These are phyloP conservation scores for Neodontobutis hainanensis DNA, from an alignment of 2,113 vertebrate species.

Conservation along the genomic window DNA sequence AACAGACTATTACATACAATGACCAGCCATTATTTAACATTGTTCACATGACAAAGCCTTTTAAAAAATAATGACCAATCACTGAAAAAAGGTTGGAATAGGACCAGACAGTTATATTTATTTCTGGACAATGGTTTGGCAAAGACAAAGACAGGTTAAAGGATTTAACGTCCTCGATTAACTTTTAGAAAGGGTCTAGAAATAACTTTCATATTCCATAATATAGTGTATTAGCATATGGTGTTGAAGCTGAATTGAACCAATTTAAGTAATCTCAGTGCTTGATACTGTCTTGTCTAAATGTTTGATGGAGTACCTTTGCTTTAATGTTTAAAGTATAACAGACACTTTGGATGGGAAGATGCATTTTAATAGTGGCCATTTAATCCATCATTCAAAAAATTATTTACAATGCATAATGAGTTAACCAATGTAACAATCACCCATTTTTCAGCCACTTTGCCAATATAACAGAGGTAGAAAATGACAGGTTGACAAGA, in stretches of 20 bases:
- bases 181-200: background rate
- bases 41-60: slow-evolving; percentile 32
- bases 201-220: slow-evolving; percentile 9
- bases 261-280: slow-evolving; percentile 27
- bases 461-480: slow-evolving; percentile 1
- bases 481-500: background rate
- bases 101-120: slow-evolving; percentile 3
- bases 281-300: slow-evolving; percentile 28
- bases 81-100: slow-evolving; percentile 27
- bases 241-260: slow-evolving; percentile 26
- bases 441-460: slow-evolving; percentile 20
- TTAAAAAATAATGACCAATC: slow-evolving; percentile 43
- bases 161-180: slow-evolving; percentile 10
- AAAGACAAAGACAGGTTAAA: slow-evolving; percentile 21
- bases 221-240: slow-evolving; percentile 17
- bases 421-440: background rate
- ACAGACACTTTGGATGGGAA: background rate
- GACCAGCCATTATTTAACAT: slow-evolving; percentile 32
- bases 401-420: background rate
- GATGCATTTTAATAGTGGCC: slow-evolving; percentile 19
- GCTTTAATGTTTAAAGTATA: slow-evolving; percentile 8
- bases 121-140: background rate
- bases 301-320: slow-evolving; percentile 18
- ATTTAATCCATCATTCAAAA: slow-evolving; percentile 13
- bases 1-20: slow-evolving; percentile 46